These are phyloP conservation scores for Daphoenositta chrysoptera DNA, from an alignment of 2,113 vertebrate species.

Conservation along the genomic window DNA sequence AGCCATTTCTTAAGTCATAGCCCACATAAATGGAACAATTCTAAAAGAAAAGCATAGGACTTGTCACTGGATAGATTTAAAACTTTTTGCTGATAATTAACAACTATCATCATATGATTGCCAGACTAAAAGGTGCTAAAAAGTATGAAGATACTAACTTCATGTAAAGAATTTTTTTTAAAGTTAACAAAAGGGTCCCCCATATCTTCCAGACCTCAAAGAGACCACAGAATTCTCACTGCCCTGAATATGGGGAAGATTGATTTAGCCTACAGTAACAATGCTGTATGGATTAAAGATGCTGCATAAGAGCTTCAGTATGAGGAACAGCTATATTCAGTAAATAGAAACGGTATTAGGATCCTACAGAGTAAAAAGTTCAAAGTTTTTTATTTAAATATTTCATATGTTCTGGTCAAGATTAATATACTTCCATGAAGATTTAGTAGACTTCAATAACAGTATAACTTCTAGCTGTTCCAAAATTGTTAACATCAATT, in stretches of 20 bases:
- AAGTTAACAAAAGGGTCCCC: neutral
- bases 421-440: neutral
- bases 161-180: neutral
- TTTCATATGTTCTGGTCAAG: neutral
- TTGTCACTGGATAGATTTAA: neutral
- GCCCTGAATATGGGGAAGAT: neutral
- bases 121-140: neutral
- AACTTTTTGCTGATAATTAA: neutral
- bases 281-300: neutral
- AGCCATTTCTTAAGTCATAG: neutral
- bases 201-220: neutral
- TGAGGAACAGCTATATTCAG: neutral
- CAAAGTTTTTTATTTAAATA: neutral
- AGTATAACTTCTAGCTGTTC: neutral
- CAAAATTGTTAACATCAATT: neutral
- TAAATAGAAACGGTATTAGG: neutral
- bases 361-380: neutral
- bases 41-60: neutral
- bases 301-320: neutral
- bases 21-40: neutral
- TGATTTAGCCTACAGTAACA: neutral
- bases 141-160: neutral
- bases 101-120: neutral
- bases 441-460: neutral
- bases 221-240: neutral